Base-by-base conservation (phyloP, 2,888 invertebrate genomes). In the Polydrusus pterygomalis region DNA sequence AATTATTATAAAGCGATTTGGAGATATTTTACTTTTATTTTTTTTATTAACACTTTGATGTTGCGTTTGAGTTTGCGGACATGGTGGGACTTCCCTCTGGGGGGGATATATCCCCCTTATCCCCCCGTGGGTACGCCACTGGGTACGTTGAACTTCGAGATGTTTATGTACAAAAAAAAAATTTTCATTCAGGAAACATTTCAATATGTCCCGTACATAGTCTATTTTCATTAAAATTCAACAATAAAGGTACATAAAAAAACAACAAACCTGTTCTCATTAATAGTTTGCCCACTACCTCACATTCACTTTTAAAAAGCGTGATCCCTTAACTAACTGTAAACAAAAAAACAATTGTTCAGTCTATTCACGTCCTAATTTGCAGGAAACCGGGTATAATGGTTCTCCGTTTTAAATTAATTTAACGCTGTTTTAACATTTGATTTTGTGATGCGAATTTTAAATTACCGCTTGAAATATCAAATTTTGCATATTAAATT, bases 391-490 rank as follows among this genome's bases (percentile, higher is more conserved):
- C 38, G 20, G 13, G 38, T 38, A 40, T 38, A 54, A 68, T 68
- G 54, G 54, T 30, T 68, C n/a, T 20, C 18, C 38, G 67, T 68
- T 68, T 68, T 54, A 68, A 68, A 54, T 54, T 54, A 25, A 54
- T 54, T 68, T 20, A 54, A 54, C 67, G 51, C 38, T 51, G 30
- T 60, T 60, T 30, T 60, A 60, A 38, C 34, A 60, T 60, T 60
- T 38, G 20, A 68, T 54, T 68, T 68, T 68, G 67, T 56, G 54
- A 68, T 25, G 67, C 43, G 67, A 68, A 68, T 68, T 68, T 68
- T 20, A 68, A 68, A 54, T 68, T 34, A 60, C 38, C 18, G 38
- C 38, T 60, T 34, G 30, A 60, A 60, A 60, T 60, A 38, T 17
- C 38, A 38, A 60, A 38, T 60, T 60, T 38, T 60, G 38, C 58